Conservation (phyloP, 2,797 vertebrate genomes). For the Lophura swinhoii region DNA sequence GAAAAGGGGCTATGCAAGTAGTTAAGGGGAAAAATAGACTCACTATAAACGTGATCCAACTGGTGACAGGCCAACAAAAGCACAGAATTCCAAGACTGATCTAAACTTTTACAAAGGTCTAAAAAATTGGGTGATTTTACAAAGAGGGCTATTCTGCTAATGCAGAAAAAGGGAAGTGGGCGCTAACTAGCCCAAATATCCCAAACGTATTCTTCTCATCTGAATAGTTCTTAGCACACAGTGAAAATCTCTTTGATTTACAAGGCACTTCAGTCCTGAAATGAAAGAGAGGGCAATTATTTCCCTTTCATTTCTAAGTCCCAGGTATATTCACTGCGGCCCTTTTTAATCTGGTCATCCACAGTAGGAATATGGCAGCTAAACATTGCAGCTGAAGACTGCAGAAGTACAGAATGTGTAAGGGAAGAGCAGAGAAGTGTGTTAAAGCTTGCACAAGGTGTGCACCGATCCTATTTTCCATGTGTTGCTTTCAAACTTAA, state of each 20-base stretch:
- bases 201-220: conserved; percentile 32
- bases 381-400: background rate
- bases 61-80: conserved; percentile 69
- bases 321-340: background rate
- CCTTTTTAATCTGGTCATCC: conserved; percentile 15
- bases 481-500: background rate
- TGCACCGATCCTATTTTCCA: background rate
- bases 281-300: conserved; percentile 59
- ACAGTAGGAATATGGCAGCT: background rate
- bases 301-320: background rate
- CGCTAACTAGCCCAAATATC: conserved; percentile 43
- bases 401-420: background rate
- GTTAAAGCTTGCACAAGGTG: background rate
- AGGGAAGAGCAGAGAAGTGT: background rate
- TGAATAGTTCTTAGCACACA: conserved; percentile 51
- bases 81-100: conserved; percentile 29
- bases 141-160: conserved; percentile 39
- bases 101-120: conserved; percentile 32
- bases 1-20: conserved; percentile 15
- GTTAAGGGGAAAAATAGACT: conserved; percentile 13
- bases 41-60: background rate
- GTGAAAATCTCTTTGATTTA: conserved; percentile 42
- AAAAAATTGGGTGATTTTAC: conserved; percentile 27
- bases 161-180: conserved; percentile 8
- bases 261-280: conserved; percentile 37